A percentile compares a stretch with the other conserved stretches of the same genome.
phyloP scores from a whole-genome alignment of 2,888 invertebrate species.

The Reticulitermes lucifugus region DNA sequence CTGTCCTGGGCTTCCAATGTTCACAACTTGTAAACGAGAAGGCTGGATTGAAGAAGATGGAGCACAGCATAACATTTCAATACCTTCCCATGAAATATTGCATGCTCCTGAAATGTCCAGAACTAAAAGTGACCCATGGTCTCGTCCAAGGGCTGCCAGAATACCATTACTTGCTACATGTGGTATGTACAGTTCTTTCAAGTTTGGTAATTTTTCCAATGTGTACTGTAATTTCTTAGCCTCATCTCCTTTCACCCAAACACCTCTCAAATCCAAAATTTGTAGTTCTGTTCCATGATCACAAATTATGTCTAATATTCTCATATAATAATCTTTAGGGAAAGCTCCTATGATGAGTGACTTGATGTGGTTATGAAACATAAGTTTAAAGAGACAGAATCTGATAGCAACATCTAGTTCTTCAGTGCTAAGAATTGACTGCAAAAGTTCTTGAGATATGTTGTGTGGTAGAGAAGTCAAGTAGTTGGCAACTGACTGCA shows the following conservation, averaged over 20 bases:
- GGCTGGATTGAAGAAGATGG: background rate
- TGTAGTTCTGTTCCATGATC: constrained; percentile 13
- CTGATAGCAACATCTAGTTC: constrained; percentile 32
- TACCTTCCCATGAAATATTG: constrained; percentile 6
- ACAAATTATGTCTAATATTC: background rate
- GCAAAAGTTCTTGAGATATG: constrained; percentile 22
- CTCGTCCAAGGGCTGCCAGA: background rate
- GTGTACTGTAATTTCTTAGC: background rate
- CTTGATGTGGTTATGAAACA: constrained; percentile 14
- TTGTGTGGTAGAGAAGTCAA: background rate
- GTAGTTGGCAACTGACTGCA: background rate
- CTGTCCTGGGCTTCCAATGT: constrained; percentile 41
- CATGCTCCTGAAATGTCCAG: constrained; percentile 31
- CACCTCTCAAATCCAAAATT: constrained; percentile 32
- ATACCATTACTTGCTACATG: constrained; percentile 23
- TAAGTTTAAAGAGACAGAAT: background rate
- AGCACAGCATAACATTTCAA: constrained; percentile 12
- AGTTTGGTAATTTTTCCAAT: constrained; percentile 13
- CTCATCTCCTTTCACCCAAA: constrained; percentile 35
- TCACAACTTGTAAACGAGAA: constrained; percentile 19
- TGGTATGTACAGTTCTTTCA: constrained; percentile 25
- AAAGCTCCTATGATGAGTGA: constrained; percentile 27
- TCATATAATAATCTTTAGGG: constrained; percentile 25
- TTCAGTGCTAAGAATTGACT: constrained; percentile 15
- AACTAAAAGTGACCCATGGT: background rate